These are phyloP conservation scores for Nomada fabriciana DNA, from an alignment of 2,888 invertebrate species.

Conservation along the genomic window DNA sequence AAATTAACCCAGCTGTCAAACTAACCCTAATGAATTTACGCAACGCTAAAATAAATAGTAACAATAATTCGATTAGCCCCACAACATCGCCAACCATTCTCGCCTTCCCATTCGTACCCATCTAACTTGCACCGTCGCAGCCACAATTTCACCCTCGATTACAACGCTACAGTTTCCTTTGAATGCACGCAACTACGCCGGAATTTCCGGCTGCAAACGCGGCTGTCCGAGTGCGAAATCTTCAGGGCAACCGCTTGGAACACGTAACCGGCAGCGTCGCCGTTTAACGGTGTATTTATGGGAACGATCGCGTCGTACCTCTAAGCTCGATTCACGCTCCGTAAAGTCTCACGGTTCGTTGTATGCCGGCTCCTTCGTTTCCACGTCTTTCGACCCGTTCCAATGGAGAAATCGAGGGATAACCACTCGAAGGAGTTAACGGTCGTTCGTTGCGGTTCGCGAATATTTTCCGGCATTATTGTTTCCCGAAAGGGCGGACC, in stretches of 20 bases:
- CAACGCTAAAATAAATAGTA: too few relatives aligned
- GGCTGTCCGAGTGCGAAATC: conserved; percentile 64
- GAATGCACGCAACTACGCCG: neutral
- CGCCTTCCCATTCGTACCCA: too few relatives aligned
- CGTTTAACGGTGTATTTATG: conserved; percentile 71
- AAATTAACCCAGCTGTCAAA: too few relatives aligned
- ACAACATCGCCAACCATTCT: too few relatives aligned
- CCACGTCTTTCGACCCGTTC: conserved; percentile 32
- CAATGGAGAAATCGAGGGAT: neutral
- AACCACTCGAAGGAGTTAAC: conserved; percentile 14
- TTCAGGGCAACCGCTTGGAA: conserved; percentile 56
- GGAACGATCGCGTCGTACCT: conserved; percentile 57
- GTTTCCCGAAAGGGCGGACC: neutral
- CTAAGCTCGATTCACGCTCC: conserved; percentile 67
- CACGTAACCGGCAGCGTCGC: conserved; percentile 55
- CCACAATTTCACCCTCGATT: too few relatives aligned
- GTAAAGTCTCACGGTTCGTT: conserved; percentile 62
- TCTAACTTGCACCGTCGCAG: too few relatives aligned
- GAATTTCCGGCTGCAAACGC: conserved; percentile 19
- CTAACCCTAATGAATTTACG: too few relatives aligned
- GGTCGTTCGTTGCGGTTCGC: neutral
- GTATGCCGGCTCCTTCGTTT: conserved; percentile 48
- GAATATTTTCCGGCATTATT: conserved; percentile 20
- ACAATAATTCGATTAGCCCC: too few relatives aligned
- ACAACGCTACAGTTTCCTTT: too few relatives aligned